Base-by-base conservation (phyloP, 1,140 invertebrate species). In the Elysia chlorotica region DNA sequence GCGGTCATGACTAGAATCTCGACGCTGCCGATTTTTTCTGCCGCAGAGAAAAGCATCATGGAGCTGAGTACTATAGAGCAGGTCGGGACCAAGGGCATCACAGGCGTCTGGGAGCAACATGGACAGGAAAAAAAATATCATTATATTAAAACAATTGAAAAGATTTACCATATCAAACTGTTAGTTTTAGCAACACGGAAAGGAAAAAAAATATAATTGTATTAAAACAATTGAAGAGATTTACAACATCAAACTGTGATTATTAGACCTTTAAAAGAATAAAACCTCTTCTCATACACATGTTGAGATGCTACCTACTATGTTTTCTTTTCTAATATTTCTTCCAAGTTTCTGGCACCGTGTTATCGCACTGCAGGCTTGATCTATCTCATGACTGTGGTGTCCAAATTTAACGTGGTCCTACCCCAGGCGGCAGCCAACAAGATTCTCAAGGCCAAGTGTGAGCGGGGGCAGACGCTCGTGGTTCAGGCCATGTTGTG, bases 351-450 rank as follows among this genome's bases (percentile, higher is more conserved):
- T n/a, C n/a, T n/a, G n/a, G n/a, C n/a, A n/a, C n/a, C n/a, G n/a
- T n/a, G n/a, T n/a, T n/a, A n/a, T n/a, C n/a, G n/a, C n/a, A n/a
- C n/a, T n/a, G 2, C 91, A 97, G 89, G 97, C 98, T 85, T 99
- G 6, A 96, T 99, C 0, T 99, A 99, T 88, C 96, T 97, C 0
- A 87, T 99, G 37, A 99, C 97, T 0, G 97, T 99, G 0, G 97
- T 98, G 0, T 95, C 95, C 1, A 99, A 99, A 86, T 98, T 96
- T 35, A 94, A 94, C 0, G 96, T 94, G 69, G 83, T 87, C 1
- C 91, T 93, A 0, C 91, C 97, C 3, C 92, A 93, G 76, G 93
- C 91, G 75, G 96, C 97, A 0, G 98, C 98, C 0, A 95, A 97
- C 82, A 96, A 96, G 84, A 96, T 99, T 61, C 88, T 99, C 10